Conservation (phyloP, 2,888 invertebrate genomes). For the Sipha maydis region DNA sequence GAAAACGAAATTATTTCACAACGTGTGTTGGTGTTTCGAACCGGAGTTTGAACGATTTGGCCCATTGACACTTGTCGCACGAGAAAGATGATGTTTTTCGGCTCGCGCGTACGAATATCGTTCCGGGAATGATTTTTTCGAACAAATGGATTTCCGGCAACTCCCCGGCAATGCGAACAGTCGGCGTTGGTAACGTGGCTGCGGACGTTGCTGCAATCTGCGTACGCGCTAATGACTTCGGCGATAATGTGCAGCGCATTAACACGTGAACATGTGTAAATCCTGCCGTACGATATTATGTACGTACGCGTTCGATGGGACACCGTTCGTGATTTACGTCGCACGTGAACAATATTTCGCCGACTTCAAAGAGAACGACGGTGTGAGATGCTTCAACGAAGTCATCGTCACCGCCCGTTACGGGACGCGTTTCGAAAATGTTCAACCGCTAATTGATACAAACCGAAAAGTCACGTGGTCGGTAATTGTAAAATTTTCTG, state of each 20-base stretch:
- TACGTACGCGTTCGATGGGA: too few species aligned
- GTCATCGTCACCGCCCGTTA: not conserved
- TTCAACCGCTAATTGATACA: slow-evolving; percentile 24
- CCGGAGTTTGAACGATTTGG: too few species aligned
- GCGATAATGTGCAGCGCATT: not conserved
- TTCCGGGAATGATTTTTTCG: not conserved
- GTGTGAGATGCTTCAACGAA: not conserved
- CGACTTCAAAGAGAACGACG: slow-evolving; percentile 40
- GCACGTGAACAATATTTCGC: not conserved
- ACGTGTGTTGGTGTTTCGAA: too few species aligned
- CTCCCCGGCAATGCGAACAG: not conserved
- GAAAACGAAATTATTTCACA: too few species aligned
- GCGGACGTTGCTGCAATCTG: not conserved
- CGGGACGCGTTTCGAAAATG: not conserved
- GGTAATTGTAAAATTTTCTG: too few species aligned
- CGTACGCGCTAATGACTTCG: not conserved
- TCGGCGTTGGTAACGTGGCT: not conserved
- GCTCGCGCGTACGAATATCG: not conserved
- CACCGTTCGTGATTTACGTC: not conserved
- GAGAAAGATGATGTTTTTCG: not conserved
- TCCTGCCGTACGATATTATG: too few species aligned
- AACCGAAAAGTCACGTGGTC: not conserved
- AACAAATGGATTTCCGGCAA: not conserved
- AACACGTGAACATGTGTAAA: not conserved
- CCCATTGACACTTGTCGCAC: not conserved